A percentile compares a stretch with the other conserved stretches of the same genome.
Evolutionary conservation across 2,797 vertebrate genomes (phyloP).

Genomic region (Sarcophilus harrisii): DNA sequence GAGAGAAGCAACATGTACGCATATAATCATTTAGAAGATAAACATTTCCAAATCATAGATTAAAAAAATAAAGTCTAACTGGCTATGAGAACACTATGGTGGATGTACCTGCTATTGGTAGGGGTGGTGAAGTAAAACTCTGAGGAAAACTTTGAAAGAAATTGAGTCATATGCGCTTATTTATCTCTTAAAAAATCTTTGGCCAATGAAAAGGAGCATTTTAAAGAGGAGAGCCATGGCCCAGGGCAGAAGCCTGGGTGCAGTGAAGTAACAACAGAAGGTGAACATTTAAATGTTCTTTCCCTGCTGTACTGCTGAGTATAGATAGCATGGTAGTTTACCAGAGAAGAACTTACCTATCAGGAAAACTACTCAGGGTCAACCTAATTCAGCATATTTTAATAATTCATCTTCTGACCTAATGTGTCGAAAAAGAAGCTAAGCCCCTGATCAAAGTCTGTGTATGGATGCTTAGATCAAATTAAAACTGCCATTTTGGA

Average conservation of each 20-base stretch:
- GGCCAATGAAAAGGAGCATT: background rate
- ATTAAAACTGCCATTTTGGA: constrained; percentile 32
- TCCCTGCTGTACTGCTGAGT: background rate
- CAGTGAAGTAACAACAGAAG: background rate
- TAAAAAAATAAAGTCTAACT: background rate
- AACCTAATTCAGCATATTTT: background rate
- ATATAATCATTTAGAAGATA: background rate
- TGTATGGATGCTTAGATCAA: constrained; percentile 22
- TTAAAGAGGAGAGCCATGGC: background rate
- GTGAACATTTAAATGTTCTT: background rate
- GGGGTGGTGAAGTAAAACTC: rapidly evolving
- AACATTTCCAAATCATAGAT: background rate
- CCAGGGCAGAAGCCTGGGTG: background rate
- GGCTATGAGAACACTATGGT: background rate
- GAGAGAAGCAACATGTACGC: background rate
- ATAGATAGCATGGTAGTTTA: background rate
- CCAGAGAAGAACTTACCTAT: rapidly evolving
- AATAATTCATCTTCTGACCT: background rate
- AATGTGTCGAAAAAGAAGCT: background rate
- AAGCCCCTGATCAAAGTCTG: background rate
- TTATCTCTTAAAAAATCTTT: background rate
- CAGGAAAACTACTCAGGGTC: background rate
- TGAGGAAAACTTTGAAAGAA: background rate
- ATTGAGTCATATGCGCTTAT: rapidly evolving
- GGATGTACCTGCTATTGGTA: background rate